phyloP scores from a whole-genome alignment of 2,113 vertebrate genomes.

The Aegithalos caudatus region DNA sequence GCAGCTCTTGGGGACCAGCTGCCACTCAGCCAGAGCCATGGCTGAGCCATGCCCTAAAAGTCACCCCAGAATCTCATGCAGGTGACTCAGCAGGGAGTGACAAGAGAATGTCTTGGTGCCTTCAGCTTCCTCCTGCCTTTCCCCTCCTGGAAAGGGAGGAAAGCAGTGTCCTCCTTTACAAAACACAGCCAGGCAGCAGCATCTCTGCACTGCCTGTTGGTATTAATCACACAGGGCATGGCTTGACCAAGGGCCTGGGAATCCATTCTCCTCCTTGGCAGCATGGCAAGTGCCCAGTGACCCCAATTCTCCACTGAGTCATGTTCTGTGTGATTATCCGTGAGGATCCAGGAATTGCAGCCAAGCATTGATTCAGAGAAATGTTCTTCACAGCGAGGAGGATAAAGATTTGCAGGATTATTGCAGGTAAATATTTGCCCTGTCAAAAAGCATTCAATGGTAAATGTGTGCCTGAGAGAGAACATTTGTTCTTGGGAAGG shows the following conservation, averaged over 20 bases:
- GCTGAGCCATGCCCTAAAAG: not conserved
- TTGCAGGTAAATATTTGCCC: constrained; percentile 68
- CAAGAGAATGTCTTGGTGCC: not conserved
- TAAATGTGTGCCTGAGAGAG: constrained; percentile 24
- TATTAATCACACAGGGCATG: not conserved
- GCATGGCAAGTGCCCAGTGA: constrained; percentile 20
- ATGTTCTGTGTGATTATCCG: not conserved
- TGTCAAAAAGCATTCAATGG: constrained; percentile 49
- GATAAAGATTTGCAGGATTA: constrained; percentile 57
- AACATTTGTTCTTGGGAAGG: constrained; percentile 49
- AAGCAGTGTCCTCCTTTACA: not conserved
- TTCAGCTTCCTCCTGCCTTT: not conserved
- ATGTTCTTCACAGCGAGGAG: constrained; percentile 1
- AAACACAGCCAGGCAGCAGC: not conserved
- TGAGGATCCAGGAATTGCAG: not conserved
- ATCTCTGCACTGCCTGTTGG: not conserved
- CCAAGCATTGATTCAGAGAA: constrained; percentile 41
- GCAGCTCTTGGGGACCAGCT: not conserved
- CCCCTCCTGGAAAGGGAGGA: not conserved
- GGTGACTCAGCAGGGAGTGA: not conserved
- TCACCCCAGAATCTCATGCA: rapidly evolving
- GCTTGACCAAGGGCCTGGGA: not conserved
- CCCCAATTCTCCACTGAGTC: constrained; percentile 27
- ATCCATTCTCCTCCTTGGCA: not conserved
- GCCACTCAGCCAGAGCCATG: not conserved